phyloP scores from a whole-genome alignment of 2,888 invertebrate genomes.

The Lepidochrysops patricia region DNA sequence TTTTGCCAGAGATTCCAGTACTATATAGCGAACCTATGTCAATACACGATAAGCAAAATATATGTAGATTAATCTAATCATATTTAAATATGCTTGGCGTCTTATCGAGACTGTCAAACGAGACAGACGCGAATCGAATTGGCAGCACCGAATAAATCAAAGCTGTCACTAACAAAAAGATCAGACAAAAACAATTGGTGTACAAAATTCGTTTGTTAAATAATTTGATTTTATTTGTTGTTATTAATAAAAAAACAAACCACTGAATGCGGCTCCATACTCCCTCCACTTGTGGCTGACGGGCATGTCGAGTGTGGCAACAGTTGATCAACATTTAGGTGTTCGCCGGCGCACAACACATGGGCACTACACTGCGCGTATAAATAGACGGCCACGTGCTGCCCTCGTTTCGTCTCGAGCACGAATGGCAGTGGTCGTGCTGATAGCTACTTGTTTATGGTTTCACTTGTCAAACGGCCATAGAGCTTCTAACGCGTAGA shows the following conservation, averaged over 20 bases:
- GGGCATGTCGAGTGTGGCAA: slow-evolving; percentile 51
- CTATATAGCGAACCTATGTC: background rate
- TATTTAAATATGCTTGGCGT: background rate
- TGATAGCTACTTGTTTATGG: slow-evolving; percentile 46
- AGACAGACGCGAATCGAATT: background rate
- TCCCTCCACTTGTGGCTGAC: slow-evolving; percentile 64
- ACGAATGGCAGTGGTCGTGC: slow-evolving; percentile 45
- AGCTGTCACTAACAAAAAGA: background rate
- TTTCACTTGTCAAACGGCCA: slow-evolving; percentile 54
- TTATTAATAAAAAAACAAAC: slow-evolving; percentile 38
- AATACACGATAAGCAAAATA: background rate
- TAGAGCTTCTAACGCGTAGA: slow-evolving; percentile 22
- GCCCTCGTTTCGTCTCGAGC: slow-evolving; percentile 51
- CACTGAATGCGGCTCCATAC: slow-evolving; percentile 66
- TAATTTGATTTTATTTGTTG: background rate
- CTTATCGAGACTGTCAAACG: background rate
- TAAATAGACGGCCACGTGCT: slow-evolving; percentile 64
- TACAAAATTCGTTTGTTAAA: no score
- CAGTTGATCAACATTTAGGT: slow-evolving; percentile 59
- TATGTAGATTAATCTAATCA: background rate
- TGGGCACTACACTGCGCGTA: slow-evolving; percentile 41
- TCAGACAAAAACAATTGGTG: background rate
- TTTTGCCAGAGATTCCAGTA: background rate
- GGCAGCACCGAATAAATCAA: background rate
- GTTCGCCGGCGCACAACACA: slow-evolving; percentile 36